Base-by-base conservation (phyloP, 1,140 invertebrate genomes). In the Scylla paramamosain region DNA sequence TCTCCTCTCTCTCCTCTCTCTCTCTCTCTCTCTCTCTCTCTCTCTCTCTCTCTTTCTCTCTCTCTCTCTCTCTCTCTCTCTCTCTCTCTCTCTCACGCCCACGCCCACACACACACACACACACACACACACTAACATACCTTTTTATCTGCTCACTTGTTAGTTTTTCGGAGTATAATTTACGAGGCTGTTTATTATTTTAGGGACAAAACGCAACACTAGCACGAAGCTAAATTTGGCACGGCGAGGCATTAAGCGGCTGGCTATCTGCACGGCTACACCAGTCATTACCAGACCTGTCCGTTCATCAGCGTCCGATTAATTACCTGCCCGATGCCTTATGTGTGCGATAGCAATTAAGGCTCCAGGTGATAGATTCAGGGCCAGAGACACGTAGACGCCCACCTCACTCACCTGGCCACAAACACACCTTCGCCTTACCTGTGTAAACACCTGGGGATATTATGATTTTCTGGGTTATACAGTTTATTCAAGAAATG, bases 241-340 rank as follows among this genome's bases (percentile, higher is more conserved):
- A 31, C 20, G 25, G 46, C 48, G 89, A 16, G 7, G 89, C 86
- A 87, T 87, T 87, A 87, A 32, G 31, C 20, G 67, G 20, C 2
- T 20, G 67, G 67, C 67, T 77, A 77, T 77, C 67, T 77, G 67
- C 86, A 32, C 29, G 86, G 86, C 28, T 59, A 39, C 59, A 59
- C 28, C 89, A 6, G 90, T 91, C 90, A 91, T 91, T 91, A 91
- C 67, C 90, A 91, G 90, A 16, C 59, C 4, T 10, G 14, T 31
- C 29, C 52, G 67, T 91, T 91, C 90, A 31, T 91, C 90, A 91
- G 52, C 48, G 90, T 91, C 90, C 52, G 48, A 67, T 91, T 91
- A 91, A 91, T 91, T 91, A 91, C 90, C 90, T 67, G 90, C 29
- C 16, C 90, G 90, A 77, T 39, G 90, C 90, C 90, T 91, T 91